Evolutionary conservation across 2,888 invertebrate genomes (phyloP), one percentile per base, ranked within the genome.

Genomic region (Scaptomyza flava): DNA sequence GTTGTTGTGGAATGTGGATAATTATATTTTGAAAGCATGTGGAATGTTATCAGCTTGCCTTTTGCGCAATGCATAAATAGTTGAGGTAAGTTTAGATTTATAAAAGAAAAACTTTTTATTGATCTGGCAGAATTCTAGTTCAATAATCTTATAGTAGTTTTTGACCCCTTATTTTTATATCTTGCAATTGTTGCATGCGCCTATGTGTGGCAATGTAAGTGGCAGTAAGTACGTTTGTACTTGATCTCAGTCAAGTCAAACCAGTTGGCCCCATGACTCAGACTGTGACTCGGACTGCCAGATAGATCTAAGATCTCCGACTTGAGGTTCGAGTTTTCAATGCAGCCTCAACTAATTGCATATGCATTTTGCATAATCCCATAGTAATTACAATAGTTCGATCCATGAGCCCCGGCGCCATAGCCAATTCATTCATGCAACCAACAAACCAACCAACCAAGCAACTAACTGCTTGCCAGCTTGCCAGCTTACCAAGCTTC

Each of bases 361-460:
- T 66, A 68, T 81, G 77, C 77, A 79, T 85, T 84, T 84, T 84
- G 85, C 85, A 83, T 83, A 85, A 82, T 83, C 80, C 81, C 70
- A 73, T 78, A 84, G 77, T 82, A 85, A 84, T 84, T 83, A 83
- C 85, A 85, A 83, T 85, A 85, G 75, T 85, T 82, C 81, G 81
- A 83, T 75, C 73, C 76, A 61, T 60, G 65, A 43, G 33, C 64
- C 23, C 63, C 60, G 72, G 75, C 78, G 69, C 66, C 77, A 79
- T 60, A 45, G 68, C 52, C 60, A 71, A 63, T 74, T 80, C 80
- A 82, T 80, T 77, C 82, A 82, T 79, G 65, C 69, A 69, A 59
- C 66, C 61, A 58, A 59, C 1, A 31, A 17, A n/a, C 23, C 50
- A 52, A 47, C 34, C 27, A 48, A 20, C 38, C 41, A 50, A 23